Evolutionary conservation across 2,888 invertebrate genomes (phyloP), one percentile per base, ranked within the genome.

Genomic region (Dermolepida albohirtum): DNA sequence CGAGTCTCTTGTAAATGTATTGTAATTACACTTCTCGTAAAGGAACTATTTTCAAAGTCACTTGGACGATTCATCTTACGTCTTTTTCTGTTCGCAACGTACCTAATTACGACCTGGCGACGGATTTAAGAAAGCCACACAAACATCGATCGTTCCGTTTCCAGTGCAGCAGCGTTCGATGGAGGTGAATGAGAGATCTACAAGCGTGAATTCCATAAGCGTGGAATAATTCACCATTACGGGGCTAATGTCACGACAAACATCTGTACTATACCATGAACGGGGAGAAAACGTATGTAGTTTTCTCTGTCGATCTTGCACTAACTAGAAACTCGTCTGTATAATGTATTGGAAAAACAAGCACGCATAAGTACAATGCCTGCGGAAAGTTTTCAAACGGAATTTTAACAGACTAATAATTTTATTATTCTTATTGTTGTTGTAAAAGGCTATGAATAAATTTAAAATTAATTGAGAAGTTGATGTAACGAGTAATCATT

Each of bases 161-260:
- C 27, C n/a, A 27, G 44, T 34, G 10, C 34, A 34, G 44, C 59
- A 29, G 12, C 12, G 14, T 59, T 11, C 14, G 22, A 22, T 54
- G 14, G 44, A 44, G 29, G 59, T 59, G 59, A 59, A 59, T 59
- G 59, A 59, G 44, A 29, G 59, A 44, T 59, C 59, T 44, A 29
- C 22, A 10, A 10, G 34, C 44, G 29, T 59, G 29, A 44, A 43
- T 59, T 59, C 59, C 59, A 44, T 59, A 59, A 59, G 59, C 59
- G 44, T 44, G 59, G 59, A 59, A 59, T 59, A 59, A 59, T 59
- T 59, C 59, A 59, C 59, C 59, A 59, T 59, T 59, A 59, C 59
- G 27, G 44, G 44, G 59, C 44, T 59, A 59, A 59, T 59, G 59
- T 44, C 59, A 29, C 59, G 59, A 59, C 44, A 34, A 29, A 59